Evolutionary conservation across 2,797 vertebrate species (phyloP).

Genomic region (Melanotaenia trifasciata): DNA sequence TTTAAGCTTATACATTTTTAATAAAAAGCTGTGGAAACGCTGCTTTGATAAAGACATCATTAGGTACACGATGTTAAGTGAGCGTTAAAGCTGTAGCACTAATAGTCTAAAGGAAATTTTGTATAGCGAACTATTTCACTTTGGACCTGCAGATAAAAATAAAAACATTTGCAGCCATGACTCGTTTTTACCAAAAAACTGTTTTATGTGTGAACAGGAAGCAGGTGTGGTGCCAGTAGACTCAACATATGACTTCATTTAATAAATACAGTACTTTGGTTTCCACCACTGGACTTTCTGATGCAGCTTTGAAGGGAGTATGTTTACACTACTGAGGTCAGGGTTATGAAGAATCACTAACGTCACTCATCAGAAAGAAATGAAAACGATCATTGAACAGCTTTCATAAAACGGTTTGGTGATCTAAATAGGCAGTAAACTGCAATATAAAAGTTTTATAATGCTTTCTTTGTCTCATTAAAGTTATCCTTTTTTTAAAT

Average conservation of each 20-base stretch:
- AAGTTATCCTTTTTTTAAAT: neutral
- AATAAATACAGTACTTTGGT: constrained; percentile 12
- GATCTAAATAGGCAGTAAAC: neutral
- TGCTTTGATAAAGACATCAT: constrained; percentile 65
- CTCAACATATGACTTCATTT: constrained; percentile 70
- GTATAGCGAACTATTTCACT: constrained; percentile 20
- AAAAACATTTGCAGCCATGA: constrained; percentile 31
- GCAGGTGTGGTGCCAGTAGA: constrained; percentile 53
- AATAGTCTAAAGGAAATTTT: constrained; percentile 26
- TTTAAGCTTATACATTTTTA: constrained; percentile 60
- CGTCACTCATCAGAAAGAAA: too few species aligned
- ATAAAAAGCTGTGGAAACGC: constrained; percentile 46
- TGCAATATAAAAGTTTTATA: neutral
- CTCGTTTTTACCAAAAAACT: constrained; percentile 34
- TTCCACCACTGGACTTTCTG: constrained; percentile 28
- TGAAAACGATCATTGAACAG: neutral
- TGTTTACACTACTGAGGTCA: neutral
- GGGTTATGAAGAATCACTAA: neutral
- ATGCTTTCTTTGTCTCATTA: neutral
- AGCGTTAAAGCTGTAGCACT: constrained; percentile 20
- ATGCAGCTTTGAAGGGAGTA: neutral
- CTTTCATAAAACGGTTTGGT: neutral
- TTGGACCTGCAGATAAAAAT: neutral
- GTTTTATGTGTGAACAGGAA: constrained; percentile 64
- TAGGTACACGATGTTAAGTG: constrained; percentile 56